Evolutionary conservation across 1,140 invertebrate genomes (phyloP).

Genomic region (Pseudobourletiella spinata): DNA sequence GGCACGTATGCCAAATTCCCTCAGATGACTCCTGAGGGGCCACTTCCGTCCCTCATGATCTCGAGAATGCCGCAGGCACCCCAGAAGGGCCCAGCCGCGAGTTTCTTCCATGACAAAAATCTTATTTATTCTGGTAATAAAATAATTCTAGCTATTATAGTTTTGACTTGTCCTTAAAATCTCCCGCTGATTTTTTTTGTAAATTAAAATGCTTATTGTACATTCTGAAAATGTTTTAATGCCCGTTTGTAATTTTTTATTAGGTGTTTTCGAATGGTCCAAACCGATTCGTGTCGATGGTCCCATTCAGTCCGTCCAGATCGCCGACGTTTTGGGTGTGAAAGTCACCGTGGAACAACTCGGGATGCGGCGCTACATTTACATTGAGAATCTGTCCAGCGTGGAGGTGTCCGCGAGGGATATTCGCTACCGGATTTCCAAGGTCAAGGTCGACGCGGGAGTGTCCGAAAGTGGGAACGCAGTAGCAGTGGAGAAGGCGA

Average conservation of each 20-base stretch:
- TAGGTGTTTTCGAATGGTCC: constrained; percentile 41
- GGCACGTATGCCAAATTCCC: constrained; percentile 9
- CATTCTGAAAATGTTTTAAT: neutral
- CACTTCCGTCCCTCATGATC: neutral
- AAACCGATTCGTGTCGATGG: constrained; percentile 40
- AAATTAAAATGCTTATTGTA: neutral
- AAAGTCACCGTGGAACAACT: constrained; percentile 53
- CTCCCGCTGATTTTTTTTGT: too few species aligned
- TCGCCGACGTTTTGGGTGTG: constrained; percentile 58
- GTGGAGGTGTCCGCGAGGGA: constrained; percentile 61
- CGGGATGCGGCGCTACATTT: constrained; percentile 48
- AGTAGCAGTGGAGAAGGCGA: too few species aligned
- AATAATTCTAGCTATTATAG: too few species aligned
- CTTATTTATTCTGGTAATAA: neutral
- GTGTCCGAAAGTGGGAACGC: too few species aligned
- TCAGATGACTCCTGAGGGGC: neutral
- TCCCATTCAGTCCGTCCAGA: constrained; percentile 45
- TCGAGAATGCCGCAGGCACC: neutral
- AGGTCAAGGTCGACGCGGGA: too few species aligned
- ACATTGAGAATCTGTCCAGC: constrained; percentile 54
- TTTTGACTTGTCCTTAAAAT: neutral
- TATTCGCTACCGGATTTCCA: constrained; percentile 51
- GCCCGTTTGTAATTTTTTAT: too few species aligned
- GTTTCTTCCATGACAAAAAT: neutral
- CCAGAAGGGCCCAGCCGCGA: neutral